These are phyloP conservation scores for Pseudoatta argentina DNA, from an alignment of 1,140 invertebrate species.

Conservation along the genomic window DNA sequence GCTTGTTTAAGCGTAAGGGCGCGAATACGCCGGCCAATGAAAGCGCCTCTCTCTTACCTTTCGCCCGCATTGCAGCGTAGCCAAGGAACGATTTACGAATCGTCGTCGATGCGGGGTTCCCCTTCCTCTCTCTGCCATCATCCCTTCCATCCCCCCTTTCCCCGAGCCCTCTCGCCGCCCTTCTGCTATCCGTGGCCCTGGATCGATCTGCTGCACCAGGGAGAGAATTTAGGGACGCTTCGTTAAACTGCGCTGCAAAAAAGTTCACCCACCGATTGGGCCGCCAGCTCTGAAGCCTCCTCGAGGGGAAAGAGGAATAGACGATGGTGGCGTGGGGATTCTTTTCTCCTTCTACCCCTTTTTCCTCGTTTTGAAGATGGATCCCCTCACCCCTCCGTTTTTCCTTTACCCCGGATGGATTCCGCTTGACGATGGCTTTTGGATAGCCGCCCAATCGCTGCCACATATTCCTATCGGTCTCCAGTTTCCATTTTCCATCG, in stretches of 20 bases:
- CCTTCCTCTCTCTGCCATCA: constrained; percentile 21
- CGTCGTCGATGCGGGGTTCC: constrained; percentile 70
- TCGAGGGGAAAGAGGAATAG: constrained; percentile 13
- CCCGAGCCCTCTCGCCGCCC: constrained; percentile 23
- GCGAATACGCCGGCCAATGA: constrained; percentile 63
- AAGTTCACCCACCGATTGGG: constrained; percentile 68
- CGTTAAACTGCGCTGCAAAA: constrained; percentile 77
- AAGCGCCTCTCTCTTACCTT: constrained; percentile 55
- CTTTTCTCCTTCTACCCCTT: constrained; percentile 33
- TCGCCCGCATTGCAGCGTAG: constrained; percentile 75
- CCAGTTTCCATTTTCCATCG: constrained; percentile 47
- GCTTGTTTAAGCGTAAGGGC: constrained; percentile 63
- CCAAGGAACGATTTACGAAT: constrained; percentile 79
- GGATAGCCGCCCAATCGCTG: constrained; percentile 85
- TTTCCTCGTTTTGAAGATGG: constrained; percentile 51
- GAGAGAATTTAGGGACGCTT: constrained; percentile 79
- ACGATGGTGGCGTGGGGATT: constrained; percentile 39
- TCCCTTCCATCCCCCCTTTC: constrained; percentile 20
- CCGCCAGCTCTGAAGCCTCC: constrained; percentile 60
- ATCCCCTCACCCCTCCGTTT: constrained; percentile 14
- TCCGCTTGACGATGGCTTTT: constrained; percentile 80
- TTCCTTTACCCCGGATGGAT: constrained; percentile 64
- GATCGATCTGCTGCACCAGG: constrained; percentile 74
- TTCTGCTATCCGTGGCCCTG: constrained; percentile 44
- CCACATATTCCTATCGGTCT: constrained; percentile 82